Percentiles rank a stretch among this genome's conserved stretches.
Conservation (phyloP, 53 echinoderm and acorn worm genomes). For the Echinarachnius parma region DNA sequence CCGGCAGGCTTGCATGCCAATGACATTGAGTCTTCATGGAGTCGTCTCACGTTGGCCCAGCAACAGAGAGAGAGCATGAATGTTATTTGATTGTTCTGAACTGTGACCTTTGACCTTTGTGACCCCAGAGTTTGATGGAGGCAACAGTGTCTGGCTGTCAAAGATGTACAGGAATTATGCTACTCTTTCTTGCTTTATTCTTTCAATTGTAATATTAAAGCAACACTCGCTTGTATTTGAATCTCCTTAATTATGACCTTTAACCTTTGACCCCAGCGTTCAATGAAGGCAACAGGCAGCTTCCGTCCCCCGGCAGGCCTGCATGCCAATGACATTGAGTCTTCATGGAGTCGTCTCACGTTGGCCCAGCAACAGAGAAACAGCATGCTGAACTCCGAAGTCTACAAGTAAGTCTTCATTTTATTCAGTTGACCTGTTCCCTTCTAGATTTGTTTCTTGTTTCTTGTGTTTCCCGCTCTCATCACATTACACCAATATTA, state of each 20-base stretch:
- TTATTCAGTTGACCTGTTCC: no score
- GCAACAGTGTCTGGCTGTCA: no score
- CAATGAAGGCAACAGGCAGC: slow-evolving; percentile 34
- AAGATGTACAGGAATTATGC: slow-evolving; percentile 34
- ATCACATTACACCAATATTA: no score
- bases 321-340: slow-evolving; percentile 79
- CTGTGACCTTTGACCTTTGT: no score
- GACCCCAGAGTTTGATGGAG: no score
- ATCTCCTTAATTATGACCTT: not conserved
- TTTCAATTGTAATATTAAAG: not conserved
- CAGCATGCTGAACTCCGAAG: slow-evolving; percentile 71
- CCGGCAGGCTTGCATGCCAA: slow-evolving; percentile 76
- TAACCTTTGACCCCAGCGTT: not conserved
- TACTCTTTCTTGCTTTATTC: not conserved
- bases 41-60: slow-evolving; percentile 64
- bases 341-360: slow-evolving; percentile 73
- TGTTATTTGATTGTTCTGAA: no score
- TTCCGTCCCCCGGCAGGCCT: slow-evolving; percentile 87
- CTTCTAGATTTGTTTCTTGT: no score
- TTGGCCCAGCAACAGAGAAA: slow-evolving; percentile 87
- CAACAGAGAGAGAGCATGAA: slow-evolving; percentile 87
- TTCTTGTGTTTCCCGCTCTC: no score
- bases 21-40: slow-evolving; percentile 87
- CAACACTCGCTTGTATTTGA: no score
- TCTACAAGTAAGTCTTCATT: slow-evolving; percentile 56